A percentile compares a stretch with the other conserved stretches of the same genome.
Conservation (phyloP, 2,797 vertebrate species). For the Micrastur ruficollis region DNA sequence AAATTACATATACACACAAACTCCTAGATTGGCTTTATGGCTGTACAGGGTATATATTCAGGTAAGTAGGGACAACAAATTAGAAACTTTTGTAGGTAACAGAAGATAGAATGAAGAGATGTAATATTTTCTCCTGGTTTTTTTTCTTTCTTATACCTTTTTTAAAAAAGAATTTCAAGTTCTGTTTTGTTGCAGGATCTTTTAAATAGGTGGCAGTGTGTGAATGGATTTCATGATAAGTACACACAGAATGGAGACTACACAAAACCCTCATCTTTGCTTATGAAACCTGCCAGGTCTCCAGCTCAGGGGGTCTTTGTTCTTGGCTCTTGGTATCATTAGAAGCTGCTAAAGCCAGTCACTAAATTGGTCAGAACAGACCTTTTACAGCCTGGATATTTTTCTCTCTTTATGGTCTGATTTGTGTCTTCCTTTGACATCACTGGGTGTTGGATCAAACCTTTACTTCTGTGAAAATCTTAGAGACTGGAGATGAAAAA, state of each 20-base stretch:
- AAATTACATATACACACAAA: not conserved
- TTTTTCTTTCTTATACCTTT: not conserved
- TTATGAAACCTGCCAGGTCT: not conserved
- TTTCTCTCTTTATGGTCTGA: not conserved
- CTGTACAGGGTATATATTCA: accelerated
- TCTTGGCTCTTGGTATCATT: not conserved
- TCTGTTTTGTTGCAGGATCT: not conserved
- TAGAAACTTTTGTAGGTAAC: not conserved
- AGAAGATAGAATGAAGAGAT: not conserved
- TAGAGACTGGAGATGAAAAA: not conserved
- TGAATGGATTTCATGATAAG: not conserved
- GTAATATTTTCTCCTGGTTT: not conserved
- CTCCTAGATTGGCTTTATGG: not conserved
- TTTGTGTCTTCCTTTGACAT: not conserved
- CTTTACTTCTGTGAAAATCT: not conserved
- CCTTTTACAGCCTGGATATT: not conserved
- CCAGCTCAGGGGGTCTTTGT: not conserved
- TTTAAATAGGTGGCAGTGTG: not conserved
- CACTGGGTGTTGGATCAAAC: not conserved
- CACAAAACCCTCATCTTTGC: not conserved
- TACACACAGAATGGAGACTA: not conserved
- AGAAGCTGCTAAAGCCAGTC: not conserved
- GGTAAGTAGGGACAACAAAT: not conserved
- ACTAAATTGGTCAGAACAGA: not conserved
- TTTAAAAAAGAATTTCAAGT: not conserved